These are phyloP conservation scores for Actenoides lindsayi DNA, from an alignment of 2,113 vertebrate genomes.

Conservation along the genomic window DNA sequence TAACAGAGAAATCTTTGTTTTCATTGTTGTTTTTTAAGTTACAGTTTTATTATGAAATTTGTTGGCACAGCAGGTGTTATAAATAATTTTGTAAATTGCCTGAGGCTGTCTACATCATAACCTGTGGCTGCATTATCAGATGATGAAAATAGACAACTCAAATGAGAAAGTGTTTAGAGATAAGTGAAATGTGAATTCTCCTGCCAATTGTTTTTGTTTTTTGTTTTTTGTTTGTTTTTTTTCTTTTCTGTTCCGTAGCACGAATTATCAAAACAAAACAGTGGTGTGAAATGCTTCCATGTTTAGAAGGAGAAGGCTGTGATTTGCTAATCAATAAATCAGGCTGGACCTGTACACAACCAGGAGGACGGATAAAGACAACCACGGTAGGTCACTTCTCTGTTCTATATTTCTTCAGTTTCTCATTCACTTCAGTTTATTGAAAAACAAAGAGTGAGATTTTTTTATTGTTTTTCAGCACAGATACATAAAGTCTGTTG, in stretches of 20 bases:
- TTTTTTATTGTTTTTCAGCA: neutral
- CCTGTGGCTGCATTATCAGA: neutral
- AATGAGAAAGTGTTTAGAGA: conserved; percentile 20
- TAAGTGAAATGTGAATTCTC: conserved; percentile 50
- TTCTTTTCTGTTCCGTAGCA: conserved; percentile 75
- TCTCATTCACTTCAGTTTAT: neutral
- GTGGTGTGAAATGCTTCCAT: conserved; percentile 99
- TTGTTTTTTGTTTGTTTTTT: neutral
- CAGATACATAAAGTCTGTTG: neutral
- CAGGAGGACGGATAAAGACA: conserved; percentile 96
- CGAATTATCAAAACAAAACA: conserved; percentile 94
- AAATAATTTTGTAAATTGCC: conserved; percentile 35
- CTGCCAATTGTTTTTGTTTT: conserved; percentile 31
- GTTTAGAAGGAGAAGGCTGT: conserved; percentile 97
- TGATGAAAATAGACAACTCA: conserved; percentile 36
- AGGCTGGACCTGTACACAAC: conserved; percentile 99
- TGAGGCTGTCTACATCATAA: neutral
- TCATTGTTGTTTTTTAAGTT: neutral
- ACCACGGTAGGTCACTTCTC: conserved; percentile 86
- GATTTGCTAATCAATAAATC: conserved; percentile 97
- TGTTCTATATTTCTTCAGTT: neutral
- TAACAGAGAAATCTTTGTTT: neutral
- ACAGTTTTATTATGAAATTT: neutral
- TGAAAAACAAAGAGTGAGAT: neutral
- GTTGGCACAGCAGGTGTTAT: neutral